Percentiles rank a stretch among this genome's conserved stretches.
phyloP scores from a whole-genome alignment of 1,140 invertebrate genomes.

The Onthophagus taurus region DNA sequence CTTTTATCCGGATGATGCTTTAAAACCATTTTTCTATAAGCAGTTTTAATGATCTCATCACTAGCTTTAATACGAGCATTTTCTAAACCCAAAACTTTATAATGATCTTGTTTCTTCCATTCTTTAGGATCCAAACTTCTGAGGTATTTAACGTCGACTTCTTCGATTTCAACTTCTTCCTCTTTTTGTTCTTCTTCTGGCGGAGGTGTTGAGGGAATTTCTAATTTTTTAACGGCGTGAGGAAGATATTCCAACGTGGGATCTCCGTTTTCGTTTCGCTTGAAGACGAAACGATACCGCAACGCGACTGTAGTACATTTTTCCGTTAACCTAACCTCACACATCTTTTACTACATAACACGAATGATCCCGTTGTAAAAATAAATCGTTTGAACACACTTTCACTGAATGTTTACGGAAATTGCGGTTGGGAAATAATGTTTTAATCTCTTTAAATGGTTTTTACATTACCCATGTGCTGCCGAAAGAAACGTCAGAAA shows the following conservation, averaged over 20 bases:
- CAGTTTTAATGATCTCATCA: slow-evolving; percentile 87
- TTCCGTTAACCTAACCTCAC: slow-evolving; percentile 21
- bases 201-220: slow-evolving; percentile 21
- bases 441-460: slow-evolving; percentile 1
- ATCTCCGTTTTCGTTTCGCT: slow-evolving; percentile 23
- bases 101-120: slow-evolving; percentile 97
- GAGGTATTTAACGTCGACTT: slow-evolving; percentile 78
- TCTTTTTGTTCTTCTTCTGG: slow-evolving; percentile 22
- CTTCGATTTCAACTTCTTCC: slow-evolving; percentile 50
- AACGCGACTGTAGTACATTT: slow-evolving; percentile 29
- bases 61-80: slow-evolving; percentile 65
- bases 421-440: background rate
- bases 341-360: slow-evolving; percentile 28
- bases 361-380: background rate
- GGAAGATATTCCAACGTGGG: slow-evolving; percentile 25
- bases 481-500: slow-evolving; percentile 12
- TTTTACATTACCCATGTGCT: slow-evolving; percentile 11
- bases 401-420: background rate
- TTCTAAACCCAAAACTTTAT: slow-evolving; percentile 83
- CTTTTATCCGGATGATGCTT: slow-evolving; percentile 97
- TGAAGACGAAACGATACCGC: slow-evolving; percentile 32
- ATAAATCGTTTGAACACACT: too few relatives aligned
- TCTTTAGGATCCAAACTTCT: slow-evolving; percentile 89
- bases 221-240: slow-evolving; percentile 26
- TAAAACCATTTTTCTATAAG: slow-evolving; percentile 86